phyloP scores from a whole-genome alignment of 2,888 invertebrate species.

The Protula sp. region DNA sequence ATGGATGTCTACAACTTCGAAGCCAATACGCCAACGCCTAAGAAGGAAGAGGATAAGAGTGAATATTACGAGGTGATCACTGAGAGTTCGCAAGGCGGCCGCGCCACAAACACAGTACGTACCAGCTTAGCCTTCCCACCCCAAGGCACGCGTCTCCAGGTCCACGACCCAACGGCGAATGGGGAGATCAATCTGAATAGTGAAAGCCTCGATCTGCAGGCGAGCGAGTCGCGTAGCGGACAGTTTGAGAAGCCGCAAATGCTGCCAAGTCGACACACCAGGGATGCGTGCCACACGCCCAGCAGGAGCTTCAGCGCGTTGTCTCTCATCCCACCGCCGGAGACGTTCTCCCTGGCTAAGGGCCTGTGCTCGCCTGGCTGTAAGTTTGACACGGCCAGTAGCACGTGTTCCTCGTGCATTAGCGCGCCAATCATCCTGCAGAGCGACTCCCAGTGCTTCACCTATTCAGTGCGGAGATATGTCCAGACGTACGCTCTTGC shows the following conservation, averaged over 20 bases:
- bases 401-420: constrained; percentile 60
- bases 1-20: constrained; percentile 27
- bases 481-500: constrained; percentile 23
- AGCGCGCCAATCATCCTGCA: constrained; percentile 46
- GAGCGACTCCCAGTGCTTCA: constrained; percentile 47
- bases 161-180: background rate
- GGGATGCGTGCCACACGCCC: background rate
- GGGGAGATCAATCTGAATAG: constrained; percentile 14
- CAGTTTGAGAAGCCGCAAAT: constrained; percentile 9
- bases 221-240: constrained; percentile 1
- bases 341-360: background rate
- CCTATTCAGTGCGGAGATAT: constrained; percentile 47
- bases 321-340: background rate
- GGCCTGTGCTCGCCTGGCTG: background rate
- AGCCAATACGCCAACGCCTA: constrained; percentile 16
- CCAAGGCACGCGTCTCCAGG: constrained; percentile 12
- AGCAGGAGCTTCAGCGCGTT: background rate
- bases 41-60: constrained; percentile 18
- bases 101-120: background rate
- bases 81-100: background rate
- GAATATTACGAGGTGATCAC: constrained; percentile 9
- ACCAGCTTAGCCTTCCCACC: background rate
- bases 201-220: constrained; percentile 11
- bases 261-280: background rate
- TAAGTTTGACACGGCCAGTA: constrained; percentile 32